Percentiles rank a stretch among this genome's conserved stretches.
phyloP scores from a whole-genome alignment of 2,797 vertebrate genomes.

The Myotis myotis region DNA sequence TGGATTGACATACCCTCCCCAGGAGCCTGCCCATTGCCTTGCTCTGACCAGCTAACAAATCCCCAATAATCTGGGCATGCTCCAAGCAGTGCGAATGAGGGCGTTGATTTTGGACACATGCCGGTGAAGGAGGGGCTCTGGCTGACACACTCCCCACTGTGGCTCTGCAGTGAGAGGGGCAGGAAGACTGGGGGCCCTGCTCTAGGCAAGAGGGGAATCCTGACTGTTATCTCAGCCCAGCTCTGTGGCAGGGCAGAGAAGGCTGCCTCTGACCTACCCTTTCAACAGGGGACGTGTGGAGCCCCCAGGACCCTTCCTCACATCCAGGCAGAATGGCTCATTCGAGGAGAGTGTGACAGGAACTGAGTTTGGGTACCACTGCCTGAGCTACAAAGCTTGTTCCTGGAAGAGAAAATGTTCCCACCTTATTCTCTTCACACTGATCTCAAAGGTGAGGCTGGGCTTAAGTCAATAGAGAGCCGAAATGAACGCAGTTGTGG shows the following conservation, averaged over 20 bases:
- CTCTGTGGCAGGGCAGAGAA: background rate
- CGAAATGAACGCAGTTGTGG: background rate
- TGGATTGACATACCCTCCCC: background rate
- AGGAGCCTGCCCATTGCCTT: background rate
- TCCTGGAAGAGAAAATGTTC: conserved; percentile 21
- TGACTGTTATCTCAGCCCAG: fast-evolving
- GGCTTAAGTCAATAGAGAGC: background rate
- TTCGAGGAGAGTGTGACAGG: background rate
- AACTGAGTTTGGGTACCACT: background rate
- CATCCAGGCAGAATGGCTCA: background rate
- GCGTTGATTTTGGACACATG: conserved; percentile 5
- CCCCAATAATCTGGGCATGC: background rate
- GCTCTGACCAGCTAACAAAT: conserved; percentile 38
- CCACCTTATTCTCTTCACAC: background rate
- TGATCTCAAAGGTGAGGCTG: background rate
- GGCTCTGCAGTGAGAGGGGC: background rate
- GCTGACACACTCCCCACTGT: background rate
- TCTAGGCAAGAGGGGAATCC: background rate
- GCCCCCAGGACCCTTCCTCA: background rate
- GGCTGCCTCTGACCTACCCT: background rate
- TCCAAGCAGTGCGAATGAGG: background rate
- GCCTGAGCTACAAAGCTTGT: background rate
- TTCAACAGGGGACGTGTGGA: background rate
- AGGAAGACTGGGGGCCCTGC: background rate
- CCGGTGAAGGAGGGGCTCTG: background rate